Evolutionary conservation across 2,888 invertebrate genomes (phyloP).

Genomic region (Dendrolimus pini): DNA sequence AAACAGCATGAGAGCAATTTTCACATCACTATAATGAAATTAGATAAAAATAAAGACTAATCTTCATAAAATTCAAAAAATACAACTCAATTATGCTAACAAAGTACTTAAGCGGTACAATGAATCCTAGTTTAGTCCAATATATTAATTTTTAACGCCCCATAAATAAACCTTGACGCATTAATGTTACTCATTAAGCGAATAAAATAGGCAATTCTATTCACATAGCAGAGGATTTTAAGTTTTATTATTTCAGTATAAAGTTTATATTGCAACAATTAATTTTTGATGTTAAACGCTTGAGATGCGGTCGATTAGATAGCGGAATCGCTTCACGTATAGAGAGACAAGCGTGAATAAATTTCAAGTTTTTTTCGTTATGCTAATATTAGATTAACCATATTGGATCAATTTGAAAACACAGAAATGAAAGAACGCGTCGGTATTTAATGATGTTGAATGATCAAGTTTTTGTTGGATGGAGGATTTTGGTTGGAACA

Average conservation of each 20-base stretch:
- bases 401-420: too few relatives aligned
- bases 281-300: neutral
- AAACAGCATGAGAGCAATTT: too few relatives aligned
- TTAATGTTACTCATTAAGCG: conserved; percentile 14
- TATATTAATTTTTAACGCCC: neutral
- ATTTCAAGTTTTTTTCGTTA: too few relatives aligned
- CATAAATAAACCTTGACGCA: neutral
- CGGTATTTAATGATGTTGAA: too few relatives aligned
- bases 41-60: too few relatives aligned
- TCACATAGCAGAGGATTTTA: conserved; percentile 1
- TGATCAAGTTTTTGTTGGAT: too few relatives aligned
- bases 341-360: too few relatives aligned
- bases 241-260: conserved; percentile 3
- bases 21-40: too few relatives aligned
- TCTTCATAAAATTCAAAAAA: neutral
- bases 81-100: neutral
- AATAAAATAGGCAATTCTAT: neutral
- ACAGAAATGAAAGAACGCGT: too few relatives aligned
- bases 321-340: neutral
- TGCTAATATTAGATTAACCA: too few relatives aligned
- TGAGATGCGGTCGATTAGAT: neutral
- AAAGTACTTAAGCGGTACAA: neutral
- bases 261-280: neutral
- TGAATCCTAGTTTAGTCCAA: neutral
- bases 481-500: too few relatives aligned